Evolutionary conservation across 64 coral and sea anemone genomes (phyloP).

Genomic region (Dendronephthya gigantea): DNA sequence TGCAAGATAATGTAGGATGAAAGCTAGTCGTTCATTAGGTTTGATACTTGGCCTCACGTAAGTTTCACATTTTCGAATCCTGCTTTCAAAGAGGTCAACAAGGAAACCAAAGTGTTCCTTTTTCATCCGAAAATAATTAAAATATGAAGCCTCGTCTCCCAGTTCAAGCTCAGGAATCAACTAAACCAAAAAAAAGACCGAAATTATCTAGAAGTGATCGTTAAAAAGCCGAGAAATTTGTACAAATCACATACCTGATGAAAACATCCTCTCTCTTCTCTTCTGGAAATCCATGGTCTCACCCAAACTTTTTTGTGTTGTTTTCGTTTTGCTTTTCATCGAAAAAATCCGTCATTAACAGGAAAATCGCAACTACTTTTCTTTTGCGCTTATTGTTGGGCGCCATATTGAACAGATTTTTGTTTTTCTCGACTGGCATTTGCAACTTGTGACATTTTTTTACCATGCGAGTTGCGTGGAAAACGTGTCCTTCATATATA

Average conservation of each 20-base stretch:
- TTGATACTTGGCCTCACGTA: slow-evolving; percentile 32
- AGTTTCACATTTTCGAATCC: slow-evolving; percentile 26
- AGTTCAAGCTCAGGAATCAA: slow-evolving; percentile 25
- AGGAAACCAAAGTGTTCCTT: slow-evolving; percentile 12
- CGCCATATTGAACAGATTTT: background rate
- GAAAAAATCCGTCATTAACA: background rate
- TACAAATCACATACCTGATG: slow-evolving; percentile 20
- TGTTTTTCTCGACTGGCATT: too few species aligned
- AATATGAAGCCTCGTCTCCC: slow-evolving; percentile 17
- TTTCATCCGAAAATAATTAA: slow-evolving; percentile 25
- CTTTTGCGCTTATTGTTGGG: background rate
- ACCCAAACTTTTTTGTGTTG: slow-evolving; percentile 10
- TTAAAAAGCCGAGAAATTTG: background rate
- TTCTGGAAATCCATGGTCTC: slow-evolving; percentile 19
- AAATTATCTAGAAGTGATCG: background rate
- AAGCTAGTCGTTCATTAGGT: slow-evolving; percentile 36
- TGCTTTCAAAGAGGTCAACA: background rate
- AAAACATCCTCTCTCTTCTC: slow-evolving; percentile 30
- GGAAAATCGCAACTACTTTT: background rate
- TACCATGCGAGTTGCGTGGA: background rate
- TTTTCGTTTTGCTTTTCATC: background rate
- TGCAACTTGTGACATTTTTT: background rate
- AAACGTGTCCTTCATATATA: too few species aligned
- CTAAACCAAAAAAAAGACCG: background rate
- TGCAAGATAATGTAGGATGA: slow-evolving; percentile 44